Percentiles rank a stretch among this genome's conserved stretches.
phyloP scores from a whole-genome alignment of 2,797 vertebrate genomes.

The Betta splendens region DNA sequence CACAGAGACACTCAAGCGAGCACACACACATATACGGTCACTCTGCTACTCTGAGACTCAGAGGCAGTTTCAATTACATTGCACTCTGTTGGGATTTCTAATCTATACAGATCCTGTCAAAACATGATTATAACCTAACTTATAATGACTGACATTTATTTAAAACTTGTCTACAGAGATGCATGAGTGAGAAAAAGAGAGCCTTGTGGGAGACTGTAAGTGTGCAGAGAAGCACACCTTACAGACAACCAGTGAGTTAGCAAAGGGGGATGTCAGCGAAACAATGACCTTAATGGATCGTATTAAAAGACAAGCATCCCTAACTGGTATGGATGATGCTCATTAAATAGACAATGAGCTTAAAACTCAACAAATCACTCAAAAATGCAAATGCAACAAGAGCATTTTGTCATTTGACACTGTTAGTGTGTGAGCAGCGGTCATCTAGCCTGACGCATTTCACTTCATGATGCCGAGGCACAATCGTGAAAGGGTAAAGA shows the following conservation, averaged over 20 bases:
- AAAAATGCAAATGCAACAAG: conserved; percentile 34
- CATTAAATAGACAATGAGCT: conserved; percentile 23
- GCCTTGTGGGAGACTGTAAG: conserved; percentile 47
- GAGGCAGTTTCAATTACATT: conserved; percentile 29
- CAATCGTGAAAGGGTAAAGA: conserved; percentile 39
- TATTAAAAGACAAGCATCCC: conserved; percentile 39
- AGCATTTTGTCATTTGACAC: conserved; percentile 23
- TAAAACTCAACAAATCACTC: conserved; percentile 7
- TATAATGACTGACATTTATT: conserved; percentile 1
- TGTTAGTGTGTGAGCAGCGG: conserved; percentile 48
- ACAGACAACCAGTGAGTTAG: conserved; percentile 57
- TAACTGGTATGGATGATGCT: conserved; percentile 38
- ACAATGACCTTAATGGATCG: conserved; percentile 45
- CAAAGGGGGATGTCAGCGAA: conserved; percentile 37
- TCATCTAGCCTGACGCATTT: conserved; percentile 37
- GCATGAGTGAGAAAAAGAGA: conserved; percentile 31
- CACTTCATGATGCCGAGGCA: conserved; percentile 34
- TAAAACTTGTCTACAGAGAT: conserved; percentile 20
- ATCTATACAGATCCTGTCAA: conserved; percentile 30
- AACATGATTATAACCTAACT: conserved; percentile 34
- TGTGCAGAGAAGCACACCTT: conserved; percentile 51
- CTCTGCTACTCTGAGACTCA: conserved; percentile 26
- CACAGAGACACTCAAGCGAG: conserved; percentile 13
- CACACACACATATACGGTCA: conserved; percentile 10
- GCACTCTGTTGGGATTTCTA: conserved; percentile 16